These are phyloP conservation scores for honey bee (Apis mellifera) DNA, from an alignment of 1,140 invertebrate species.

Conservation along the genomic window DNA sequence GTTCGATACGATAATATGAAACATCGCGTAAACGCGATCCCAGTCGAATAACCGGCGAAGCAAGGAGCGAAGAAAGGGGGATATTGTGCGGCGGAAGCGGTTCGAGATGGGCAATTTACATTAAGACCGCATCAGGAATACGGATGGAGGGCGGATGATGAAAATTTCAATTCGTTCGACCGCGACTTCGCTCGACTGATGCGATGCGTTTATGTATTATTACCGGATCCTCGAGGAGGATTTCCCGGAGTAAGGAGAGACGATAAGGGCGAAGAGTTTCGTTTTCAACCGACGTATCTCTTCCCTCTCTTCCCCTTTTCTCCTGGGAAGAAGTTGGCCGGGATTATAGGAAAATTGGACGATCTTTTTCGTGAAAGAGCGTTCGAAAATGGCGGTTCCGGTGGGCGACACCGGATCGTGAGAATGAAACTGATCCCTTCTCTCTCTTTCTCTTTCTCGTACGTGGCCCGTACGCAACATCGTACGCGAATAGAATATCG, in stretches of 20 bases:
- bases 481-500: constrained; percentile 60
- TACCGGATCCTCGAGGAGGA: constrained; percentile 2
- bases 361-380: constrained; percentile 24
- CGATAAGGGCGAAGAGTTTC: constrained; percentile 20
- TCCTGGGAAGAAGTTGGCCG: constrained; percentile 30
- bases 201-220: constrained; percentile 23
- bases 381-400: constrained; percentile 3
- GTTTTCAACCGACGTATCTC: neutral
- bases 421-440: constrained; percentile 20
- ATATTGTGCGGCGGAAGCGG: neutral
- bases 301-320: no score
- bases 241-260: constrained; percentile 1
- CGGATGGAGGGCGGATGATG: neutral
- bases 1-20: no score
- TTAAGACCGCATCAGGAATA: constrained; percentile 14
- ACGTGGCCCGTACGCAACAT: constrained; percentile 47
- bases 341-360: constrained; percentile 70
- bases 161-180: constrained; percentile 34
- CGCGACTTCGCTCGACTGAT: neutral
- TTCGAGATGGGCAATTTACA: neutral
- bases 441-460: neutral
- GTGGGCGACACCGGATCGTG: constrained; percentile 19
- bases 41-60: neutral
- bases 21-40: no score
- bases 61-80: neutral